These are phyloP conservation scores for Rostratula benghalensis DNA, from an alignment of 2,113 vertebrate genomes.

Conservation along the genomic window DNA sequence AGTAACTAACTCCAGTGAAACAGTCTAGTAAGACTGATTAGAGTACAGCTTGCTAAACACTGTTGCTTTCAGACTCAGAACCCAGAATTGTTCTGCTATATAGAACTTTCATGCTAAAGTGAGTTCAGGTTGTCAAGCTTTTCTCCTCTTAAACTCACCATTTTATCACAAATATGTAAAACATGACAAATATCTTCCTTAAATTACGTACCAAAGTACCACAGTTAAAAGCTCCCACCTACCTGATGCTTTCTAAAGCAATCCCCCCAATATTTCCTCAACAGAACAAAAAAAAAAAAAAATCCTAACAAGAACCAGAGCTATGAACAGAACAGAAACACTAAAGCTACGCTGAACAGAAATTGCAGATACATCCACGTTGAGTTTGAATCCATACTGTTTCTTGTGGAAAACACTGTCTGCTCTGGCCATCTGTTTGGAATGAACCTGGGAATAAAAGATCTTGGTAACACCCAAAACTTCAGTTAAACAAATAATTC, in stretches of 20 bases:
- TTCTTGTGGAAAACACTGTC: background rate
- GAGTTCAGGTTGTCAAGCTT: background rate
- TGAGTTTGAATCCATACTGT: background rate
- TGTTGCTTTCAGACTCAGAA: background rate
- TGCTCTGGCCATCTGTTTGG: background rate
- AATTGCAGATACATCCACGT: background rate
- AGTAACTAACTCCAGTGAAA: background rate
- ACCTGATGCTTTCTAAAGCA: background rate
- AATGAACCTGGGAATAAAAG: background rate
- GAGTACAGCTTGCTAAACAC: background rate
- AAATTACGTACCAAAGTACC: background rate
- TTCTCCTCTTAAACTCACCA: background rate
- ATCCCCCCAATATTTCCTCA: background rate
- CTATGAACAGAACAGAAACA: background rate
- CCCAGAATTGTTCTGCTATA: too few relatives aligned
- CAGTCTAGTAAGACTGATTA: background rate
- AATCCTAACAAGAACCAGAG: background rate
- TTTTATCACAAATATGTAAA: background rate
- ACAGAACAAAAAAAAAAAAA: background rate
- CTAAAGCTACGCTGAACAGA: background rate
- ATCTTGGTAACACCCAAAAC: background rate
- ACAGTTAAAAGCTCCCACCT: background rate
- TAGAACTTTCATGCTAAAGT: background rate
- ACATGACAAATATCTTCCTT: background rate
- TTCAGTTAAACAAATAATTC: conserved; percentile 17